Base-by-base conservation (phyloP, 2,797 vertebrate species). In the Carduelis carduelis region DNA sequence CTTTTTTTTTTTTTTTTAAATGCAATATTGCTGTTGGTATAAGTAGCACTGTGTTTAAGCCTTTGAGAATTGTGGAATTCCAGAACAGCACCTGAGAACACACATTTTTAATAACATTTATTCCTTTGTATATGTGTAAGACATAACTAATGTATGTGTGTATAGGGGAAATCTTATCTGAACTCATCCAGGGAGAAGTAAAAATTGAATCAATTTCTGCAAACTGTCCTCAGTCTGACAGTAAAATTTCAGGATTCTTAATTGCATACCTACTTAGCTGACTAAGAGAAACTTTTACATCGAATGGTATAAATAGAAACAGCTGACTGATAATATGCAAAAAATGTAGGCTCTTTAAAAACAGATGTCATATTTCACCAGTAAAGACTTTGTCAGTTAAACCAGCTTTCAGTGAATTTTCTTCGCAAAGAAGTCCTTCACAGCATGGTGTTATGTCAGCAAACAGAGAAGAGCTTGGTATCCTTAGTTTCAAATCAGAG, bases 251-350 rank as follows among this genome's bases (percentile, higher is more conserved):
- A 64, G 50, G 57, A 39, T 88, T 53, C 27, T 88, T 95, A 72
- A 83, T 85, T 94, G 46, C 59, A 34, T 90, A 82, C 50, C 55
- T 82, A 20, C 46, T 47, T 76, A 64, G 75, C 55, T 94, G 64
- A 87, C 56, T 14, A 61, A 83, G 60, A 35, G 65, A 64, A 90
- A 66, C 56, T 89, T 94, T 83, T 79, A 74, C 63, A 81, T 92
- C 20, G 39, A 82, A 8, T 52, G 5, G 76, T 96, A 80, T 95
- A 95, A 96, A 96, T 93, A 87, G 91, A 96, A 97, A 34, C 92
- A 92, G 78, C 80, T 94, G 76, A 95, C 53, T 6, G 1, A 71
- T 85, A 83, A 55, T 87, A 84, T 93, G 82, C 35, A 27, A 65
- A 86, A 95, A 91, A 72, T 55, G 17, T 60, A 75, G 66, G 23